Conservation (phyloP, 92 coral and sea anemone genomes). For the Palythoa heliodiscus region DNA sequence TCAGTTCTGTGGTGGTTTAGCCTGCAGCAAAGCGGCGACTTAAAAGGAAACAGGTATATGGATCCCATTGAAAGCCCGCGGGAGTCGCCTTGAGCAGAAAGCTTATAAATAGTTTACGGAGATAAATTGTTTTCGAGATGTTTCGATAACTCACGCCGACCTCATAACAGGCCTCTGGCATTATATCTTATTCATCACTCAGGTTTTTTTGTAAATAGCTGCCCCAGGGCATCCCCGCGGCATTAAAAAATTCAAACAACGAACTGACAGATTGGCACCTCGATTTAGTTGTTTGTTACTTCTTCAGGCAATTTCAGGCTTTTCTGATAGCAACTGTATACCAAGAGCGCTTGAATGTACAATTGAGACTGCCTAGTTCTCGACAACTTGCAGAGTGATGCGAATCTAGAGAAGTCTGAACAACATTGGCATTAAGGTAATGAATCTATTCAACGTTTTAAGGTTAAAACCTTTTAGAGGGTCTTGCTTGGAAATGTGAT, state of each 20-base stretch:
- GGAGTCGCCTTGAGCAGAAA: conserved; percentile 23
- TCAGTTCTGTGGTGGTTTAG: background rate
- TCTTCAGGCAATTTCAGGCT: conserved; percentile 1
- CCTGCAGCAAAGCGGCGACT: conserved; percentile 39
- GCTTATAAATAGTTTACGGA: conserved; percentile 24
- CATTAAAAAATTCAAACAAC: background rate
- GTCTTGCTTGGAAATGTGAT: background rate
- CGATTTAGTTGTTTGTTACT: conserved; percentile 1
- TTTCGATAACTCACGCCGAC: conserved; percentile 38
- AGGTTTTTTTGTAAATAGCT: conserved; percentile 11
- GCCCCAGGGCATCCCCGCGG: conserved; percentile 41
- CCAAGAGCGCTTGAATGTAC: background rate
- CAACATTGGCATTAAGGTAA: background rate
- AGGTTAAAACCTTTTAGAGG: background rate
- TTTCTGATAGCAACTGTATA: background rate
- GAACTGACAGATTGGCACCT: conserved; percentile 17
- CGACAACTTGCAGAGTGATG: background rate
- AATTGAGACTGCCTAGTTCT: background rate
- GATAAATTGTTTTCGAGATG: conserved; percentile 28
- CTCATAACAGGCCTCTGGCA: conserved; percentile 34
- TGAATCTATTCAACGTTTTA: background rate
- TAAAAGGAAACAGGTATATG: conserved; percentile 3
- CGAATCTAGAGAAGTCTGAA: background rate
- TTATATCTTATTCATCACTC: conserved; percentile 22
- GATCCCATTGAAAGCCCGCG: conserved; percentile 17